Percentiles rank a stretch among this genome's conserved stretches.
Evolutionary conservation across 1,140 invertebrate species (phyloP).

Genomic region (Cataglyphis hispanica): DNA sequence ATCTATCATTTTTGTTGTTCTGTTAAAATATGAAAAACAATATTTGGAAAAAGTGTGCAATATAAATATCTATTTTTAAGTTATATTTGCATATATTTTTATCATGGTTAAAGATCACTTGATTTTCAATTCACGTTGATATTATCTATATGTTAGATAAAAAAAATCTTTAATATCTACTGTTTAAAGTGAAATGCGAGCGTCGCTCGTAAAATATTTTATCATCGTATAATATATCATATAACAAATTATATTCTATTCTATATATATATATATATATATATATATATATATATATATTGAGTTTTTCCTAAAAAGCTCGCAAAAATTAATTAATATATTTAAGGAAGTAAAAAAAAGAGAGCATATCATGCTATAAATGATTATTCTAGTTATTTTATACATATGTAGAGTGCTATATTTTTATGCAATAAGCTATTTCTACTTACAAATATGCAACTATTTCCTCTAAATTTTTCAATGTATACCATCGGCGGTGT

Average conservation of each 20-base stretch:
- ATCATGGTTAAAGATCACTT: neutral
- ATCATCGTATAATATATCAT: neutral
- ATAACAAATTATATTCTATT: neutral
- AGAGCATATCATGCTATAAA: neutral
- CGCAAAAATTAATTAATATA: neutral
- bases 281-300: neutral
- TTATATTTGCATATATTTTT: neutral
- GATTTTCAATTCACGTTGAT: neutral
- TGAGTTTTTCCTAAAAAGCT: neutral
- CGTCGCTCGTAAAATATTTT: neutral
- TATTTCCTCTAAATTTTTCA: slow-evolving; percentile 40
- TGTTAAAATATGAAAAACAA: neutral
- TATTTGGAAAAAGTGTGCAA: neutral
- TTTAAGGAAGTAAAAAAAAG: neutral
- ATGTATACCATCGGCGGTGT: slow-evolving; percentile 11
- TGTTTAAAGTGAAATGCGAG: neutral
- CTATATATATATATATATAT: neutral
- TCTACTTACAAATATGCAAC: neutral
- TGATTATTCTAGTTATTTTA: neutral
- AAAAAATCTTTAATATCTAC: neutral
- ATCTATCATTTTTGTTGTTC: neutral
- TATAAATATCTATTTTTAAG: neutral
- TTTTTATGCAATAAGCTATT: neutral
- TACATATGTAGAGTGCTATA: neutral
- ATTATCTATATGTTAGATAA: neutral